Percentiles rank a stretch among this genome's conserved stretches.
Evolutionary conservation across 2,797 vertebrate genomes (phyloP).

Genomic region (Nyctibius grandis): DNA sequence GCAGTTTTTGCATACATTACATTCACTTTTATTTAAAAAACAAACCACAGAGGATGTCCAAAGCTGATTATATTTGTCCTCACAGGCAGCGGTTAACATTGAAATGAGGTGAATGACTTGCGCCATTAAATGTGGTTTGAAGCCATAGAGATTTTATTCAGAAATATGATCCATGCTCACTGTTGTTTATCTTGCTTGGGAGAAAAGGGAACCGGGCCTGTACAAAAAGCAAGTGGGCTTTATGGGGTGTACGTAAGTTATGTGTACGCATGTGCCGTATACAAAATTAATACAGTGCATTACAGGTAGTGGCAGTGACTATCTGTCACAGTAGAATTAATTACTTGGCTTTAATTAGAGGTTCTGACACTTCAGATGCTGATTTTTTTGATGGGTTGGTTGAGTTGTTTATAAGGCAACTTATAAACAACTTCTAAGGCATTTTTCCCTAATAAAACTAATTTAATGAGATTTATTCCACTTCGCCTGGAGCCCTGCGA

Average conservation of each 20-base stretch:
- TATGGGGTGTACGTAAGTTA: neutral
- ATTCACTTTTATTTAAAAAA: neutral
- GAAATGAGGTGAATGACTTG: neutral
- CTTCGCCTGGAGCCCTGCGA: neutral
- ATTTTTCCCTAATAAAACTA: neutral
- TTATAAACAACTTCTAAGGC: too few relatives aligned
- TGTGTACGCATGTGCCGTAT: neutral
- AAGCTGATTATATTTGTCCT: neutral
- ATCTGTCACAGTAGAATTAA: conserved; percentile 28
- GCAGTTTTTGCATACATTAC: neutral
- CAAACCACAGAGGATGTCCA: neutral
- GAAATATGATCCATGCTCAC: neutral
- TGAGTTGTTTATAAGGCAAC: too few relatives aligned
- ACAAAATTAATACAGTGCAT: neutral
- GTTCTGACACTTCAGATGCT: conserved; percentile 10
- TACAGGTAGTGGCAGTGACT: conserved; percentile 16
- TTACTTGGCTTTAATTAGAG: conserved; percentile 38
- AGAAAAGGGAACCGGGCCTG: neutral
- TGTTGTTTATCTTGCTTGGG: conserved; percentile 27
- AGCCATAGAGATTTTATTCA: neutral
- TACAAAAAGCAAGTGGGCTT: neutral
- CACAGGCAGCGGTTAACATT: neutral
- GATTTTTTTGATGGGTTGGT: neutral
- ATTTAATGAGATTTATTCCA: conserved; percentile 31
- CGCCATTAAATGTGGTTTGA: neutral